Conservation (phyloP, 2,888 invertebrate species). For the Diadegma fenestrale region DNA sequence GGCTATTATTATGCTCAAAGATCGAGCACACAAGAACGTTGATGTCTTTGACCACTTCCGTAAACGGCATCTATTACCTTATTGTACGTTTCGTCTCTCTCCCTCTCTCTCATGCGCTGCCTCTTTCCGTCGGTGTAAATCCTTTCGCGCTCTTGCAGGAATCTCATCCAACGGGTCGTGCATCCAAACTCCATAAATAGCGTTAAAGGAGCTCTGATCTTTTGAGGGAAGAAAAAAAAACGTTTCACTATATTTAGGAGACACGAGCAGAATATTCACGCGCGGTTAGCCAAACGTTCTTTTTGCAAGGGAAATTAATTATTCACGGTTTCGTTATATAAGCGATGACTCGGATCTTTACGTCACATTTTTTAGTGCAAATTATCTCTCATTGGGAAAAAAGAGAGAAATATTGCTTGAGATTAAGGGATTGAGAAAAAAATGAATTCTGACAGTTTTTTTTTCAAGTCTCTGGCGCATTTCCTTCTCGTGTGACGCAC, state of each 20-base stretch:
- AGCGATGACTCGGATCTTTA: not conserved
- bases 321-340: not conserved
- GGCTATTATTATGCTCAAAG: slow-evolving; percentile 23
- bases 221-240: not conserved
- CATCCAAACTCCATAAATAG: not conserved
- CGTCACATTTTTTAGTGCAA: not conserved
- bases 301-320: not conserved
- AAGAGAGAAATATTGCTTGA: not conserved
- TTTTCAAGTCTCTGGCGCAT: not conserved
- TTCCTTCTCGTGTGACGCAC: not conserved
- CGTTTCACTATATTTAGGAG: not conserved
- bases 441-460: not conserved
- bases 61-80: slow-evolving; percentile 29
- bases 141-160: slow-evolving; percentile 21
- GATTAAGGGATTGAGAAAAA: not conserved
- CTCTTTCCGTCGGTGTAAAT: not conserved
- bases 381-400: not conserved
- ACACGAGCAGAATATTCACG: too few species aligned
- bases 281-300: not conserved
- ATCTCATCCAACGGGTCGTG: not conserved
- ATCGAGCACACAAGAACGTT: too few species aligned
- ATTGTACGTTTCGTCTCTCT: not conserved
- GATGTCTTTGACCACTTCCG: slow-evolving; percentile 46
- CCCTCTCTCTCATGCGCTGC: not conserved
- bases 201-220: not conserved